Evolutionary conservation across 2,888 invertebrate species (phyloP), one percentile per base, ranked within the genome.

Genomic region (Drosophila meridiana): DNA sequence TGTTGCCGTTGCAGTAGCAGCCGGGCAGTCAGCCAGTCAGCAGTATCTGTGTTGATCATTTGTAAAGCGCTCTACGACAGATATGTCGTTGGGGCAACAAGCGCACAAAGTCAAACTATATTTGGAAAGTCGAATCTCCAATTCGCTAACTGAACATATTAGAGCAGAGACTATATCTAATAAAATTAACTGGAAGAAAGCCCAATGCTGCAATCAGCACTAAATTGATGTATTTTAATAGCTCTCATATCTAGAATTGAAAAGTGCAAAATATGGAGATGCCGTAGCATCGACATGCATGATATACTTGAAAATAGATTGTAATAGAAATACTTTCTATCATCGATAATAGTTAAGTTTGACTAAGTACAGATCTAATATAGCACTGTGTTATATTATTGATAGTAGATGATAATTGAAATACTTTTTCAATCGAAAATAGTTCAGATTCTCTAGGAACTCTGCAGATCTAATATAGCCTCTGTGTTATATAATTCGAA

Each of bases 1-100:
- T 60, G 72, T 76, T 84, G 84, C 73, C 36, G 71, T 61, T 78
- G 88, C 90, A 87, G 86, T 81, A 83, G 90, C 87, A 79, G 72
- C 75, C 63, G 59, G 62, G 71, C 79, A 80, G 73, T 80, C 71
- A 66, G 72, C 63, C 64, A 69, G 20, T 20, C 20, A 20, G 20
- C 20, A 20, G 76, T 87, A 78, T 90, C 86, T 88, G 74, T 86
- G 84, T 84, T 87, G 88, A 90, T 87, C 89, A 87, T 87, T 87
- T 87, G 87, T 87, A 73, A 83, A 72, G 83, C 76, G 68, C 80
- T 78, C 78, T 76, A 75, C 83, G 82, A 88, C 87, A 83, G 87
- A 88, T 83, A 83, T 83, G 86, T 77, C 70, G 76, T 69, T 64
- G 71, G 56, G 66, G 57, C 78, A 59, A 59, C 62, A 78, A 67